Percentiles rank a stretch among this genome's conserved stretches.
Evolutionary conservation across 2,797 vertebrate species (phyloP).

Genomic region (Rhinophrynus dorsalis): DNA sequence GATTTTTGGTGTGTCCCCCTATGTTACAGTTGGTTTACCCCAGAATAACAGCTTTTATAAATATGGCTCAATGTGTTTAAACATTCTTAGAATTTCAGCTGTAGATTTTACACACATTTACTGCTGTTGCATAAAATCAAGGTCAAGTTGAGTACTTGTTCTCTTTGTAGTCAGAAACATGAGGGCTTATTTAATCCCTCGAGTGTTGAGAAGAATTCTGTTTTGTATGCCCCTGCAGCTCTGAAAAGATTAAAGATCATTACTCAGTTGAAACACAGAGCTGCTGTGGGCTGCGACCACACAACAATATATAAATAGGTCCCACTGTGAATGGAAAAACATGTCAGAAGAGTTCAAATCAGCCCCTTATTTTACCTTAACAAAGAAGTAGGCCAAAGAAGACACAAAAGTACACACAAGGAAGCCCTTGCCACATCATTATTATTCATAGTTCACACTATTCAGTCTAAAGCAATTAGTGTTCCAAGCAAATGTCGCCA

Average conservation of each 20-base stretch:
- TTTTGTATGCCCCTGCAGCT: slow-evolving; percentile 22
- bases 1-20: no score
- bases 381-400: slow-evolving; percentile 34
- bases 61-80: no score
- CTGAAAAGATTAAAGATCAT: slow-evolving; percentile 41
- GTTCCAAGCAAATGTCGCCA: slow-evolving; percentile 31
- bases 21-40: no score
- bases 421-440: slow-evolving; percentile 9
- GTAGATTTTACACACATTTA: not conserved
- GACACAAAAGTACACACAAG: not conserved
- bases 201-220: slow-evolving; percentile 12
- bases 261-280: slow-evolving; percentile 17
- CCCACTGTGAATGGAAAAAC: slow-evolving; percentile 26
- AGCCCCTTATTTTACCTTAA: slow-evolving; percentile 12
- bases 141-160: slow-evolving; percentile 26
- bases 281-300: slow-evolving; percentile 24
- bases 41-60: no score
- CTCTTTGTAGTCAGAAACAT: slow-evolving; percentile 9
- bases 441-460: slow-evolving; percentile 21
- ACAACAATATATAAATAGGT: slow-evolving; percentile 41
- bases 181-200: slow-evolving; percentile 4
- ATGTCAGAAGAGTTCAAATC: slow-evolving; percentile 25
- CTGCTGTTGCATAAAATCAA: slow-evolving; percentile 24
- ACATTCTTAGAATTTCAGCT: slow-evolving; percentile 25
- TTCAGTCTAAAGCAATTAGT: slow-evolving; percentile 24